Evolutionary conservation across 2,797 vertebrate genomes (phyloP).

Genomic region (Typhlichthys subterraneus): DNA sequence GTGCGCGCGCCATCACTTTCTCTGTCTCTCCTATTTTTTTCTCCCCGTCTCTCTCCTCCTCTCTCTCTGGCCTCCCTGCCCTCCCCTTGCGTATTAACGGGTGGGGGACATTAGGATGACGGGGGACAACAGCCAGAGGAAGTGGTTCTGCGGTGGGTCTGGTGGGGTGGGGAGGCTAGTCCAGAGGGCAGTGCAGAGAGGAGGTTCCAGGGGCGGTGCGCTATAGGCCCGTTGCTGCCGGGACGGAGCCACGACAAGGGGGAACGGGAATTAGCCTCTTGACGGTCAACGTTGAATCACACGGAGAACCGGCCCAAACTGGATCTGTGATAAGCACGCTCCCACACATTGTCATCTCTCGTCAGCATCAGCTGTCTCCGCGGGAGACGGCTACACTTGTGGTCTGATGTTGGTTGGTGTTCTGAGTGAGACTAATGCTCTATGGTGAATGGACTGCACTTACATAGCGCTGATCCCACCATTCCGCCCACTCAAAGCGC

Average conservation of each 20-base stretch:
- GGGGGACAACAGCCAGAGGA: slow-evolving; percentile 27
- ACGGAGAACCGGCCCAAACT: no score
- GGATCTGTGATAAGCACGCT: no score
- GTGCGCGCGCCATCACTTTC: background rate
- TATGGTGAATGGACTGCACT: background rate
- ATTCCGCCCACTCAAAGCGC: no score
- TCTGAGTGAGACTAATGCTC: background rate
- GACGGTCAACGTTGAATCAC: no score
- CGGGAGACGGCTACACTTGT: background rate
- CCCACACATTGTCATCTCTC: no score
- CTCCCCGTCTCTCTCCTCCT: background rate
- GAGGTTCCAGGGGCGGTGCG: no score
- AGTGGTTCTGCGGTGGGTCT: slow-evolving; percentile 26
- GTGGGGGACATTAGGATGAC: background rate
- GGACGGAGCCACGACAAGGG: no score
- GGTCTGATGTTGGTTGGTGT: background rate
- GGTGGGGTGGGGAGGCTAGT: background rate
- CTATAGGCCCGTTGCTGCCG: no score
- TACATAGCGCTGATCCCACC: no score
- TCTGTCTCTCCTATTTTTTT: background rate
- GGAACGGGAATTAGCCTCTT: no score
- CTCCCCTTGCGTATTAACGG: background rate
- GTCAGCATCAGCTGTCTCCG: no score
- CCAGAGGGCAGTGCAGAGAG: no score
- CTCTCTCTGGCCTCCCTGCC: background rate